Conservation (phyloP, 2,797 vertebrate species). For the Diglossa cyanea region DNA sequence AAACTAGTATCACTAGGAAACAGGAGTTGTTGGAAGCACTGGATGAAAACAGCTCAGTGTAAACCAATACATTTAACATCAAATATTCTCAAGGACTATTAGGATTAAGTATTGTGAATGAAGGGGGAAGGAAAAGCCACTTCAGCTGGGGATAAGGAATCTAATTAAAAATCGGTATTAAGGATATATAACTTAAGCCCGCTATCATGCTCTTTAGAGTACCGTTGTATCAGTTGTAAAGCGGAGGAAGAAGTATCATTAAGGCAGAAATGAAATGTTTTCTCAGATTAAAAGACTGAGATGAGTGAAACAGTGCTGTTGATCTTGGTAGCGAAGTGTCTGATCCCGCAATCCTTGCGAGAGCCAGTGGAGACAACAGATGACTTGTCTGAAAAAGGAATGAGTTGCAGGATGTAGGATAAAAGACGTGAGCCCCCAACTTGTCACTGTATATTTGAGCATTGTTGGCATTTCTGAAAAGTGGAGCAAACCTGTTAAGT, state of each 20-base stretch:
- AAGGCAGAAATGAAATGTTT: slow-evolving; percentile 21
- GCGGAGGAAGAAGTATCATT: neutral
- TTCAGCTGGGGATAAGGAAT: slow-evolving; percentile 70
- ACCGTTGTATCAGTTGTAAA: slow-evolving; percentile 3
- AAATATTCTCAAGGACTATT: slow-evolving; percentile 74
- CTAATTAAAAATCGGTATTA: slow-evolving; percentile 74
- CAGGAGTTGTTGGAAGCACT: slow-evolving; percentile 14
- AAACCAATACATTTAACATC: slow-evolving; percentile 73
- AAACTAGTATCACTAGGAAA: slow-evolving; percentile 4
- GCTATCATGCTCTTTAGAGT: slow-evolving; percentile 51
- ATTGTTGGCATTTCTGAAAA: neutral
- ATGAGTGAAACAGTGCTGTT: neutral
- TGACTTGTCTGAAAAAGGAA: neutral
- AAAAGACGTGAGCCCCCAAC: neutral
- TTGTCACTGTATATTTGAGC: neutral
- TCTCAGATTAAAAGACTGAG: neutral
- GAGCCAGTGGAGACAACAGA: neutral
- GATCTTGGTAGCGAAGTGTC: neutral
- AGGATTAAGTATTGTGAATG: slow-evolving; percentile 76
- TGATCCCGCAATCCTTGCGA: neutral
- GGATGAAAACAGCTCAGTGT: slow-evolving; percentile 51
- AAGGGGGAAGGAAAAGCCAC: slow-evolving; percentile 70
- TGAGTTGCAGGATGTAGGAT: neutral
- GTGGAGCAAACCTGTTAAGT: neutral
- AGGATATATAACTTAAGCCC: slow-evolving; percentile 34